Percentiles rank a stretch among this genome's conserved stretches.
phyloP scores from a whole-genome alignment of 2,113 vertebrate genomes.

The Otus sunia region DNA sequence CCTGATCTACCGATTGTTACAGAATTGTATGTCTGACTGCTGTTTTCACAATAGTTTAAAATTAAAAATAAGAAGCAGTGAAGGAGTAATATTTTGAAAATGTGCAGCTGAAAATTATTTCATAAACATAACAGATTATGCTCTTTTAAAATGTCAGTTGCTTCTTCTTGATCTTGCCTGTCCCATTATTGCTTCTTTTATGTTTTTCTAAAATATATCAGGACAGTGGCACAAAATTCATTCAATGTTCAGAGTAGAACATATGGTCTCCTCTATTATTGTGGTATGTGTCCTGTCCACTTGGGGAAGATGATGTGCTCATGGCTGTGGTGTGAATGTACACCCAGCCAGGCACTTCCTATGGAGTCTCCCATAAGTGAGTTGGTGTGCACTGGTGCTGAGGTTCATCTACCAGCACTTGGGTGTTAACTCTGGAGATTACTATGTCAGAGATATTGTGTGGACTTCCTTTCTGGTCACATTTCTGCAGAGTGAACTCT shows the following conservation, averaged over 20 bases:
- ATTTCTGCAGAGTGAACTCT: not conserved
- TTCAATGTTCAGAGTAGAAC: not conserved
- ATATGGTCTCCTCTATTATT: not conserved
- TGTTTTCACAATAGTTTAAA: not conserved
- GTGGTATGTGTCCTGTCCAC: fast-evolving
- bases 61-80: not conserved
- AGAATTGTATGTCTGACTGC: not conserved
- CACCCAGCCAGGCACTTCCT: not conserved
- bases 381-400: not conserved
- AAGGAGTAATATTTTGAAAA: not conserved
- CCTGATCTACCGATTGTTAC: not conserved
- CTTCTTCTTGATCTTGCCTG: not conserved
- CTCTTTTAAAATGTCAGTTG: fast-evolving
- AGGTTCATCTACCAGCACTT: not conserved
- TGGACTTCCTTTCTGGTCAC: not conserved
- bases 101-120: not conserved
- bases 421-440: not conserved
- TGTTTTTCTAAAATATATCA: not conserved
- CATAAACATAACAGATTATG: not conserved
- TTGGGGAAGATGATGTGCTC: not conserved
- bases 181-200: not conserved
- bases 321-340: not conserved
- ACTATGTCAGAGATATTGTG: not conserved
- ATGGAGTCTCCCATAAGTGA: not conserved
- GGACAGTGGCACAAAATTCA: not conserved